phyloP scores from a whole-genome alignment of 2,888 invertebrate genomes.

The Mechanitis mazaeus region DNA sequence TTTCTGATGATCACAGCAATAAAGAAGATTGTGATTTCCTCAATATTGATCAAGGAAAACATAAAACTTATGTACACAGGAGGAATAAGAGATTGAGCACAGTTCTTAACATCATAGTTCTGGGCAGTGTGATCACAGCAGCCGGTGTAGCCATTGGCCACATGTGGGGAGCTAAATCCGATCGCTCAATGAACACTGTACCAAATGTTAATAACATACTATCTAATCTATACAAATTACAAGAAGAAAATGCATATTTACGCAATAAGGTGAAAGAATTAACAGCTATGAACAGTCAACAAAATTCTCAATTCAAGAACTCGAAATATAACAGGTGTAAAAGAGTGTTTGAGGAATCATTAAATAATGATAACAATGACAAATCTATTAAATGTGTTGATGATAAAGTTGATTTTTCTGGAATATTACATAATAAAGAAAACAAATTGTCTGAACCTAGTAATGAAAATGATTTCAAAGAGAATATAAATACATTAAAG shows the following conservation, averaged over 20 bases:
- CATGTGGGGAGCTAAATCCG: constrained; percentile 70
- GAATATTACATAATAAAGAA: constrained; percentile 36
- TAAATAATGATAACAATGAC: constrained; percentile 49
- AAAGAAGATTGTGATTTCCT: constrained; percentile 52
- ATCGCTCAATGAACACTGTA: constrained; percentile 53
- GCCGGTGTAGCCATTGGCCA: constrained; percentile 71
- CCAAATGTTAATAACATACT: constrained; percentile 68
- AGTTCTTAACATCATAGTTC: constrained; percentile 65
- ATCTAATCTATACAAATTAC: constrained; percentile 68
- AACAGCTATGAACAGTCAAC: constrained; percentile 44
- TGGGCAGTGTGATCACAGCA: constrained; percentile 70
- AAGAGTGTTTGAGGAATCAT: constrained; percentile 64
- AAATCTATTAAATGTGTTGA: constrained; percentile 60
- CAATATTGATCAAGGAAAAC: constrained; percentile 50
- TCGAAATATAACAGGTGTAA: constrained; percentile 57
- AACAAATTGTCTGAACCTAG: constrained; percentile 39
- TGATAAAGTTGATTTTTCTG: constrained; percentile 35
- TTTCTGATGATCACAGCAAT: constrained; percentile 41
- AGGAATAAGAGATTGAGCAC: constrained; percentile 68
- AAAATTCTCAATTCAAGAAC: constrained; percentile 44
- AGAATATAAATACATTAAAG: constrained; percentile 54
- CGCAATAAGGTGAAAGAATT: constrained; percentile 62
- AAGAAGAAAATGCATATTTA: constrained; percentile 69
- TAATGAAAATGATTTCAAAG: constrained; percentile 55
- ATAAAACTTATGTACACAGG: constrained; percentile 69